A percentile compares a stretch with the other conserved stretches of the same genome.
Conservation (phyloP, 2,888 invertebrate genomes). For the Archips crataeganus region DNA sequence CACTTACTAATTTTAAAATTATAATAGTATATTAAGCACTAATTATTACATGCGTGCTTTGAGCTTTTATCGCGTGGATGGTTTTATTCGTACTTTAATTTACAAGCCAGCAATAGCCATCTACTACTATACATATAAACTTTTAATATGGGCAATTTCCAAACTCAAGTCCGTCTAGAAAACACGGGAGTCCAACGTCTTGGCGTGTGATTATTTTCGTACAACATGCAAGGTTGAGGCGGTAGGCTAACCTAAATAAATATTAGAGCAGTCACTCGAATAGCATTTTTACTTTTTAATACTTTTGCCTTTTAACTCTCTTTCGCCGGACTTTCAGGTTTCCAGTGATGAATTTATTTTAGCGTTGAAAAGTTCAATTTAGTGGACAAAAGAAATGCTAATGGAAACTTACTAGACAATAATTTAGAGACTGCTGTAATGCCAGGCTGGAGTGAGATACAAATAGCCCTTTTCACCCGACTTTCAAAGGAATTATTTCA, state of each 20-base stretch:
- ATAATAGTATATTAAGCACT: too few species aligned
- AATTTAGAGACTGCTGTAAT: too few species aligned
- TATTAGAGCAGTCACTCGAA: slow-evolving; percentile 24
- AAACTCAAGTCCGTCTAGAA: background rate
- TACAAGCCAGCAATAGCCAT: background rate
- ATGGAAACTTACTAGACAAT: background rate
- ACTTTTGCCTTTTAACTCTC: background rate
- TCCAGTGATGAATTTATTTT: slow-evolving; percentile 2
- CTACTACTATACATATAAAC: background rate
- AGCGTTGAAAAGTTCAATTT: background rate
- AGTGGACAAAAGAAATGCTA: background rate
- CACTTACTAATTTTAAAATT: too few species aligned
- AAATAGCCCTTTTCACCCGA: too few species aligned
- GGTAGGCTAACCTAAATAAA: slow-evolving; percentile 29
- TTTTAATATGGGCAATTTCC: background rate
- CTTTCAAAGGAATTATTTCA: too few species aligned
- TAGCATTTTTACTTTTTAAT: slow-evolving; percentile 27
- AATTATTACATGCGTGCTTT: too few species aligned
- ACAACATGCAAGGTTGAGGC: slow-evolving; percentile 5
- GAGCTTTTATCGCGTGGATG: too few species aligned
- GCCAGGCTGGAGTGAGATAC: too few species aligned
- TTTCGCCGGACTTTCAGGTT: background rate
- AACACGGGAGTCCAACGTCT: background rate
- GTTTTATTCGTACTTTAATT: background rate
- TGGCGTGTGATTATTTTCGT: slow-evolving; percentile 12